A percentile compares a stretch with the other conserved stretches of the same genome.
Conservation (phyloP, 2,113 vertebrate genomes). For the Chionis minor region DNA sequence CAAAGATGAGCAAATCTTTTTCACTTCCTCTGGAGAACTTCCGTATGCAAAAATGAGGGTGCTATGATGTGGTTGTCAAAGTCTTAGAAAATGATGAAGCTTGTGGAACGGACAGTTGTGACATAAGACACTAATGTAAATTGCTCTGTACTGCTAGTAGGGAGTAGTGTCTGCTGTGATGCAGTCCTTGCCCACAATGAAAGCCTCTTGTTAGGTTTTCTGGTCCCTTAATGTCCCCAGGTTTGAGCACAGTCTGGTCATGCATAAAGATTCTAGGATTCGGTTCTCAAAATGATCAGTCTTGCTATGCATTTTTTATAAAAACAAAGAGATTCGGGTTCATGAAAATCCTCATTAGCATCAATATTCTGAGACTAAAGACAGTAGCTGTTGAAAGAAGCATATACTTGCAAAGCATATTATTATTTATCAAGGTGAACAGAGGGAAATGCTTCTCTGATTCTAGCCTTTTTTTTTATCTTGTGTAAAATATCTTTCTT, state of each 20-base stretch:
- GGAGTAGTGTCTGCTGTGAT: not conserved
- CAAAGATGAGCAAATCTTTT: not conserved
- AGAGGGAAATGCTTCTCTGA: not conserved
- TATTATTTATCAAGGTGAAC: not conserved
- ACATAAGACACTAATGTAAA: not conserved
- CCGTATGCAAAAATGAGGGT: not conserved
- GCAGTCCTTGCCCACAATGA: not conserved
- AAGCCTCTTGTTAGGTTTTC: not conserved
- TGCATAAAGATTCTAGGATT: not conserved
- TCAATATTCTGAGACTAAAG: not conserved
- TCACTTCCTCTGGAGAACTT: not conserved
- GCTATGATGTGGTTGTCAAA: not conserved
- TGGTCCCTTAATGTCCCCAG: not conserved
- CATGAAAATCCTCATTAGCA: not conserved
- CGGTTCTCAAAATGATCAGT: not conserved
- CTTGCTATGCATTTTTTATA: not conserved
- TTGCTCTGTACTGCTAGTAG: not conserved
- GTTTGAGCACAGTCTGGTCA: not conserved
- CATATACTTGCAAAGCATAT: not conserved
- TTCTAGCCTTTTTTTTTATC: not conserved
- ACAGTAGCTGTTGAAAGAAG: not conserved
- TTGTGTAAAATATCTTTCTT: not conserved
- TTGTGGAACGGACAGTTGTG: not conserved
- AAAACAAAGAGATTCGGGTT: not conserved
- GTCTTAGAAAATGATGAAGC: not conserved